These are phyloP conservation scores for Eupsittula cactorum DNA, from an alignment of 2,113 vertebrate species.

Conservation along the genomic window DNA sequence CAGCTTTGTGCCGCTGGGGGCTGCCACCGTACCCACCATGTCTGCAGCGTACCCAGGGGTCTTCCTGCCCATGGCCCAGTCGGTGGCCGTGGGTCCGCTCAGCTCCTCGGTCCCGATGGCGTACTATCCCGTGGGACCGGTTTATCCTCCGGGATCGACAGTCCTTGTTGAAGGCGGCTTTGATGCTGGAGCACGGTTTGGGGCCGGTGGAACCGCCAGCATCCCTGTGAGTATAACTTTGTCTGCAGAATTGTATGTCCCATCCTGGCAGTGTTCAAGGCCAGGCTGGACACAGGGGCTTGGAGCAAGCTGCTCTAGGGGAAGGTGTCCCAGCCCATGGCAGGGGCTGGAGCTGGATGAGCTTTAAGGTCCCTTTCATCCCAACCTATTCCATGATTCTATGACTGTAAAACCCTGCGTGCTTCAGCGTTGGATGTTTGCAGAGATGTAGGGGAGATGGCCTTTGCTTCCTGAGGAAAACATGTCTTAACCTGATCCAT, in stretches of 20 bases:
- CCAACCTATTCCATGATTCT: neutral
- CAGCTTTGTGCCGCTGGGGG: conserved; percentile 89
- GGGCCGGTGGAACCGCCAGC: conserved; percentile 78
- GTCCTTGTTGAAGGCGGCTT: conserved; percentile 89
- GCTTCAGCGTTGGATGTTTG: rapidly evolving
- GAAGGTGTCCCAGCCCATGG: neutral
- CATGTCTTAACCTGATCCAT: rapidly evolving
- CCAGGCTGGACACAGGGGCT: neutral
- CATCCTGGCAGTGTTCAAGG: neutral
- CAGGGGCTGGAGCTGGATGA: no score
- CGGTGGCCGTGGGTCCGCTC: conserved; percentile 82
- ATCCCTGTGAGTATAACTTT: conserved; percentile 85
- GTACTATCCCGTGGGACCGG: conserved; percentile 89
- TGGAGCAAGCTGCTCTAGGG: neutral
- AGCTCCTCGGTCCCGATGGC: conserved; percentile 91
- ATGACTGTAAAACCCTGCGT: rapidly evolving
- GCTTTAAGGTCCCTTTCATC: neutral
- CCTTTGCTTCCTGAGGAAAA: neutral
- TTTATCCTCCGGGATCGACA: conserved; percentile 88
- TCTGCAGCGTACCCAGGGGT: conserved; percentile 87
- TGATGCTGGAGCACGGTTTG: conserved; percentile 91
- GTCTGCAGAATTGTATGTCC: neutral
- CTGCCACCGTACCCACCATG: conserved; percentile 87
- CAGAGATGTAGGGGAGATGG: rapidly evolving
- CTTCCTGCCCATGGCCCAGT: conserved; percentile 89